Base-by-base conservation (phyloP, 2,113 vertebrate species). In the Spea multiplicata region DNA sequence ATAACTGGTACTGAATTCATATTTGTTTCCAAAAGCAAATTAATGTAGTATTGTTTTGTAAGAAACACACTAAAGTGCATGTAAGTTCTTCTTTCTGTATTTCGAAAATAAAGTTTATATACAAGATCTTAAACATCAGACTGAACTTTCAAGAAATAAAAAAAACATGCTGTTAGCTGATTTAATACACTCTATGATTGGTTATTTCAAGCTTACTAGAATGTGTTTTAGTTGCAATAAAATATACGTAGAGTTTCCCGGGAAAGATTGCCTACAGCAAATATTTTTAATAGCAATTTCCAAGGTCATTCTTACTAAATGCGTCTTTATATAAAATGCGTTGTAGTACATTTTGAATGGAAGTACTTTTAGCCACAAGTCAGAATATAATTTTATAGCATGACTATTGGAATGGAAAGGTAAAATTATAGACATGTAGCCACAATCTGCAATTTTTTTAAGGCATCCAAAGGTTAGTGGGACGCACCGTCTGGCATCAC, bases 151-250 rank as follows among this genome's bases (percentile, higher is more conserved):
- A 59, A 17, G 6, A 2, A 30, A 30, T 30, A 30, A 7, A 49
- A 77, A 66, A 14, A 67, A 55, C 13, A 68, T 76, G 44, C 44
- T 77, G 75, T 77, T 62, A 70, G 45, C 44, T 47, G 45, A 46
- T 68, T 68, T 48, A 6, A 68, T 13, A 6, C 45, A 68, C 66
- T 14, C 8, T 76, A 50, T 59, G 53, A 61, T 68, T 13, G 57
- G 14, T 57, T 76, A 30, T 67, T 76, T 69, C 44, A 61, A 59
- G 59, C 53, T 44, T 68, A 14, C 44, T 68, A 14, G 47, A 68
- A 68, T 68, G 66, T 66, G 48, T 66, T 75, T 48, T 68, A 68
- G 46, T 68, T 68, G 44, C 13, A 68, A 68, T 68, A 68, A 69
- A 76, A 69, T 12, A 68, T 69, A 45, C 66, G 57, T 69, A 14